Percentiles rank a stretch among this genome's conserved stretches.
Evolutionary conservation across 2,888 invertebrate genomes (phyloP).

Genomic region (Adelphocoris suturalis): DNA sequence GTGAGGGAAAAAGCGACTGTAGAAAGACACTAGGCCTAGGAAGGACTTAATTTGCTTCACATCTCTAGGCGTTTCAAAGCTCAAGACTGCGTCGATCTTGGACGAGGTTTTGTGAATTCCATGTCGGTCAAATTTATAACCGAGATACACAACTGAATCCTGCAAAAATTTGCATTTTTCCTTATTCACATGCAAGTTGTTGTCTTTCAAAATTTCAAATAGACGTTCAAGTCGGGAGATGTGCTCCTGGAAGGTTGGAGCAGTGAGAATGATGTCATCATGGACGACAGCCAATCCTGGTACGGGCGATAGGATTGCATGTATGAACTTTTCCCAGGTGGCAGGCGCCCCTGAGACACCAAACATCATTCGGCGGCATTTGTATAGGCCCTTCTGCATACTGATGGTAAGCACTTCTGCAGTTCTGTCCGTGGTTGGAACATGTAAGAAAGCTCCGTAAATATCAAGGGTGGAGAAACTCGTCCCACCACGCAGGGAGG

Average conservation of each 20-base stretch:
- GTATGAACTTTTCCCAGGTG: too few species aligned
- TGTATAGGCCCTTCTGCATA: neutral
- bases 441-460: neutral
- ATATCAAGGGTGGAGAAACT: neutral
- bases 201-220: neutral
- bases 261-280: slow-evolving; percentile 40
- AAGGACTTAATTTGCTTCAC: slow-evolving; percentile 9
- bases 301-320: neutral
- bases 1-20: slow-evolving; percentile 36
- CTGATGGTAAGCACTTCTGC: neutral
- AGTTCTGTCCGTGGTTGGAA: neutral
- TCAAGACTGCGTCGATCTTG: slow-evolving; percentile 6
- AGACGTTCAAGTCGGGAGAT: neutral
- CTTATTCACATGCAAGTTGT: slow-evolving; percentile 22
- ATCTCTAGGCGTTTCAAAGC: neutral
- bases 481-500: neutral
- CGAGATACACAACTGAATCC: neutral
- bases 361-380: neutral
- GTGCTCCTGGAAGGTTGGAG: neutral
- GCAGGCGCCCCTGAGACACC: too few species aligned
- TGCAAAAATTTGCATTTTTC: slow-evolving; percentile 21
- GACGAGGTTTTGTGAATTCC: slow-evolving; percentile 42
- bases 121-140: neutral
- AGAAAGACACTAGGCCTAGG: slow-evolving; percentile 23
- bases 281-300: slow-evolving; percentile 26